Percentiles rank a stretch among this genome's conserved stretches.
Evolutionary conservation across 1,140 invertebrate species (phyloP).

Genomic region (Cydia pomonella): DNA sequence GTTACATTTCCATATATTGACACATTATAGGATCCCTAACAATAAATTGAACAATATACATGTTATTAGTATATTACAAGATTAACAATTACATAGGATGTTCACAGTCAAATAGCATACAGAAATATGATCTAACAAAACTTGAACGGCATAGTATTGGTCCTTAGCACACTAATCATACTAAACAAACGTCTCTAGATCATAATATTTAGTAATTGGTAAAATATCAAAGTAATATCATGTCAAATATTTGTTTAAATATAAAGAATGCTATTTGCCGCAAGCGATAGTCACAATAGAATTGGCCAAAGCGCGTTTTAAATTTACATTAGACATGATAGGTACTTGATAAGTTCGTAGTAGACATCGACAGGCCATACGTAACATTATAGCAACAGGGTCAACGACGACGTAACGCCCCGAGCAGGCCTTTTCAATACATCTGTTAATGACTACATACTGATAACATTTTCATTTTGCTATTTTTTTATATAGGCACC

Average conservation of each 20-base stretch:
- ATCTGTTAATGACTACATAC: neutral
- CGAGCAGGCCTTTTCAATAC: neutral
- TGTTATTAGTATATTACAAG: conserved; percentile 69
- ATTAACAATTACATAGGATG: conserved; percentile 53
- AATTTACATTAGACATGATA: conserved; percentile 27
- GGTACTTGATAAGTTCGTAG: neutral
- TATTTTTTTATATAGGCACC: conserved; percentile 38
- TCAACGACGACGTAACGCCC: conserved; percentile 22
- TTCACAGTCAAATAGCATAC: conserved; percentile 50
- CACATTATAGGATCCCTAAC: conserved; percentile 72
- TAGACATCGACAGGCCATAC: conserved; percentile 7
- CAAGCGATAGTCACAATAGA: conserved; percentile 7
- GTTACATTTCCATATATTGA: conserved; percentile 77
- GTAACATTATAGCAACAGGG: neutral
- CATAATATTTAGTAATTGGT: conserved; percentile 36
- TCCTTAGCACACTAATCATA: conserved; percentile 52
- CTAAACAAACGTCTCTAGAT: conserved; percentile 41
- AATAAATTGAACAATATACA: conserved; percentile 74
- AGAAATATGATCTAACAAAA: conserved; percentile 51
- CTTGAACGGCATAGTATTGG: conserved; percentile 54
- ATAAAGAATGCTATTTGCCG: conserved; percentile 7
- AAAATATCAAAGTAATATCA: conserved; percentile 52
- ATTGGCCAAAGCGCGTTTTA: conserved; percentile 13
- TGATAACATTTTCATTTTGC: conserved; percentile 6
- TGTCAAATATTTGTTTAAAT: conserved; percentile 36